Base-by-base conservation (phyloP, 2,888 invertebrate genomes). In the Metellina segmentata region DNA sequence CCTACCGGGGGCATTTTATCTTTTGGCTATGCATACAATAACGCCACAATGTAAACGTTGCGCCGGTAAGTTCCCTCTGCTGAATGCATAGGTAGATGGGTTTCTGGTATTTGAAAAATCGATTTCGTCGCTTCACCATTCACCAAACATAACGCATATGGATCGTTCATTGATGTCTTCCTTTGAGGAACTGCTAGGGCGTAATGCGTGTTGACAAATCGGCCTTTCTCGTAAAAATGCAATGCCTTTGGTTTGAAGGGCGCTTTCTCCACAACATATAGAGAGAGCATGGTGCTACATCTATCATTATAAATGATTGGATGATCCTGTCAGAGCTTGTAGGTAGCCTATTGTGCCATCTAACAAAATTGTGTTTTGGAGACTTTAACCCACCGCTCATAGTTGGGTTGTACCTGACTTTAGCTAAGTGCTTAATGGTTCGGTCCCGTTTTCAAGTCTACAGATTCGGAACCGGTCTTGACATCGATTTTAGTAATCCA, bases 151-250 rank as follows among this genome's bases (percentile, higher is more conserved):
- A 61, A 61, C 61, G 61, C 61, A 61, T 9, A 61, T 61, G 61
- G 61, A 61, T 61, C 61, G 61, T 61, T 34, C 34, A 34, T 34
- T 34, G 34, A 34, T 16, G 61, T 61, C 11, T 61, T 61, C 61
- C 9, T 11, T 16, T 8, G 61, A 1, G 61, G 61, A 61, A 16
- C 61, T 16, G 61, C 16, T 61, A 16, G 61, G 16, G 61, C 61
- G 61, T 11, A 61, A 61, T 8, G 13, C 16, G 34, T 72, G 34
- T 74, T 77, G 48, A 49, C 48, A 51, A 77, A 77, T 49, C 19
- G 74, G 19, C 11, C 20, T 20, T 19, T 74, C 74, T 77, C 51
- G 77, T 77, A 77, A 77, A 49, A 77, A 77, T 48, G 16, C 51
- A 16, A 11, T 61, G 61, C 16, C 13, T 61, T 61, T 61, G 61